Conservation (phyloP, 2,888 invertebrate species). For the Philhelius pedissequus region DNA sequence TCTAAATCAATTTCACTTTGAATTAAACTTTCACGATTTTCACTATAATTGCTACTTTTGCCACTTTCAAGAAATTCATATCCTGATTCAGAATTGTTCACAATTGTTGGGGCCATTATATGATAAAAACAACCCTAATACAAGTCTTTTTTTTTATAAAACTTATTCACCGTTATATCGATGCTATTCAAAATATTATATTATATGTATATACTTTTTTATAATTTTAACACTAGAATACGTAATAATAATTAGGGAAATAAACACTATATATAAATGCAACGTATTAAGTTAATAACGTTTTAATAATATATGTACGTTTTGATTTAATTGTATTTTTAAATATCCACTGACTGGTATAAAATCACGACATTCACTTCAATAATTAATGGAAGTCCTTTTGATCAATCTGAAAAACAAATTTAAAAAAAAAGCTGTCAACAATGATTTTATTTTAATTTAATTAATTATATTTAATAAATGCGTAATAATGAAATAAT, state of each 20-base stretch:
- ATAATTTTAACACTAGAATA: constrained; percentile 27
- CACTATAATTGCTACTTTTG: constrained; percentile 52
- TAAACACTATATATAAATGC: constrained; percentile 59
- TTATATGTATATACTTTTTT: neutral
- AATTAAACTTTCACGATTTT: constrained; percentile 66
- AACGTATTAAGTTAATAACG: constrained; percentile 21
- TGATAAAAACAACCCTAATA: constrained; percentile 69
- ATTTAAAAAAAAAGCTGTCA: neutral
- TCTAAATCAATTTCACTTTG: constrained; percentile 56
- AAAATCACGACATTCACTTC: constrained; percentile 28
- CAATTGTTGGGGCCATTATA: constrained; percentile 79
- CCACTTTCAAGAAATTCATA: constrained; percentile 76
- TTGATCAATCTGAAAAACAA: constrained; percentile 42
- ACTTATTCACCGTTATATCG: neutral
- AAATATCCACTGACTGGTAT: neutral
- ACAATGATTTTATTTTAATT: neutral
- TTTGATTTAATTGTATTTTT: neutral
- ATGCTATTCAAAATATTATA: neutral
- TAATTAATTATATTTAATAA: neutral
- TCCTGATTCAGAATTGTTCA: constrained; percentile 77
- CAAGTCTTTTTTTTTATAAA: constrained; percentile 1
- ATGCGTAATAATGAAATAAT: neutral
- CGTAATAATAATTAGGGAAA: neutral
- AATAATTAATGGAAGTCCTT: constrained; percentile 19
- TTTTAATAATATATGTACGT: neutral